These are phyloP conservation scores for Nanorana parkeri DNA, from an alignment of 2,113 vertebrate genomes.

Conservation along the genomic window DNA sequence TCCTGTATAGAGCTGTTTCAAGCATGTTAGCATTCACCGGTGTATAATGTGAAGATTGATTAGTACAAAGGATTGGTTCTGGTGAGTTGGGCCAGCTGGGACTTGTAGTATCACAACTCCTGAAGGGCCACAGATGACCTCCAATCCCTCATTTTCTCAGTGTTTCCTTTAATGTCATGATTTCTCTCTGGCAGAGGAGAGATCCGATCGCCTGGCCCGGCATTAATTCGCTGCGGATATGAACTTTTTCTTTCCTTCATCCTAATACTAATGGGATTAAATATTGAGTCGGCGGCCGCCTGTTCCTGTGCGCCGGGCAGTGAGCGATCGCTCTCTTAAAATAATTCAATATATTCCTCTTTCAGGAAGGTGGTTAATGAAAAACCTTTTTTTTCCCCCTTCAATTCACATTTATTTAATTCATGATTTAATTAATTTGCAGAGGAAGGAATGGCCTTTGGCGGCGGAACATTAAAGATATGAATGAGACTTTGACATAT, in stretches of 20 bases:
- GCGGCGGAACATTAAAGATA: constrained; percentile 7
- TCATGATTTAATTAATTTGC: constrained; percentile 49
- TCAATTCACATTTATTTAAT: constrained; percentile 45
- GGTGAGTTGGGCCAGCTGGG: not conserved
- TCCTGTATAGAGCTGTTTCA: no score
- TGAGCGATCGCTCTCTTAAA: constrained; percentile 27
- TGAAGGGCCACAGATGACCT: not conserved
- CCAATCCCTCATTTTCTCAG: not conserved
- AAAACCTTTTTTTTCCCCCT: constrained; percentile 25
- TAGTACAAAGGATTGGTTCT: no score
- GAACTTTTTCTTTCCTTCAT: constrained; percentile 16
- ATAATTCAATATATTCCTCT: constrained; percentile 43
- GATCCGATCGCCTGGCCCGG: not conserved
- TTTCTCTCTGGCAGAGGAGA: not conserved
- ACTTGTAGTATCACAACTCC: not conserved
- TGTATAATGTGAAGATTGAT: no score
- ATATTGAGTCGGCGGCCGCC: not conserved
- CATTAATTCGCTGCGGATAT: not conserved
- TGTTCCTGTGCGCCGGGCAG: not conserved
- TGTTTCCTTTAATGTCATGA: not conserved
- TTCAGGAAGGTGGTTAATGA: constrained; percentile 45
- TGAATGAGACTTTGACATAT: constrained; percentile 20
- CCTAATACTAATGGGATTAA: constrained; percentile 33
- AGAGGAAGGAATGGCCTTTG: not conserved
- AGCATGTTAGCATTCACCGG: no score